These are phyloP conservation scores for Prionace glauca DNA, from an alignment of 2,797 vertebrate species.

Conservation along the genomic window DNA sequence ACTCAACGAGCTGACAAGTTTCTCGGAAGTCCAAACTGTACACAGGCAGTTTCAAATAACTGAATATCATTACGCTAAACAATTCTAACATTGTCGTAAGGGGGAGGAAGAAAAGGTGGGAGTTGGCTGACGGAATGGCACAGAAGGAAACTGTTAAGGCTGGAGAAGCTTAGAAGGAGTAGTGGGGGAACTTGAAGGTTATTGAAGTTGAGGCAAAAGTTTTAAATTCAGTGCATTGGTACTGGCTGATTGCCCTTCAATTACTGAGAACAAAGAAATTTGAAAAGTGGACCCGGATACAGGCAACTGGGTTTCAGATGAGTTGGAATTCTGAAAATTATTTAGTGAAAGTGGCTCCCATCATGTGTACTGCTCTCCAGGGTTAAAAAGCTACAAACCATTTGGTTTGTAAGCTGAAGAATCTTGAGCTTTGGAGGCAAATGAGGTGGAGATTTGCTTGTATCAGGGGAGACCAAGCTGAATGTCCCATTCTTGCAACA, in stretches of 20 bases:
- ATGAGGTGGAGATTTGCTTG: not conserved
- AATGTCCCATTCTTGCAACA: not conserved
- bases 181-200: not conserved
- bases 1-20: not conserved
- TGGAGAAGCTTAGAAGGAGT: not conserved
- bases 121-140: not conserved
- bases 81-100: not conserved
- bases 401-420: not conserved
- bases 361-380: not conserved
- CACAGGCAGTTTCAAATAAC: not conserved
- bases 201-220: not conserved
- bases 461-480: not conserved
- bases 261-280: not conserved
- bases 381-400: not conserved
- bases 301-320: not conserved
- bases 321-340: not conserved
- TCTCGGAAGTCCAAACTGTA: not conserved
- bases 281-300: not conserved
- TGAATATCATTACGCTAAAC: not conserved
- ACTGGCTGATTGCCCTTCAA: too few relatives aligned
- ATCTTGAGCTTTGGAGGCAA: not conserved
- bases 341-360: not conserved
- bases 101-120: not conserved
- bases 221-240: not conserved
- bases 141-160: not conserved